Base-by-base conservation (phyloP, 1,140 invertebrate species). In the Carposina sasakii region DNA sequence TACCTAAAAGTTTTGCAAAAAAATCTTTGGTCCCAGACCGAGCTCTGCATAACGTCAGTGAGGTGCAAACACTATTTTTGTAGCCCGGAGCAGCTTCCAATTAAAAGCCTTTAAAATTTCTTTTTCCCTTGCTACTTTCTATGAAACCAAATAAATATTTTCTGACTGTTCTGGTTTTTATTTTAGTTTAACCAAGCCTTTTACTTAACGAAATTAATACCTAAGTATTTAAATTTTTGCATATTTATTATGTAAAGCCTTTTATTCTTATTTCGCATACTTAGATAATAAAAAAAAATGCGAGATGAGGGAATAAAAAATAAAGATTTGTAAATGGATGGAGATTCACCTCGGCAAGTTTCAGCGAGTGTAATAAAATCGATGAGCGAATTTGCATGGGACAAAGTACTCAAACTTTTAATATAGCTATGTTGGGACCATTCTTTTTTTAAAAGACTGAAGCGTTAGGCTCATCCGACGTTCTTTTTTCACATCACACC, bases 311-410 rank as follows among this genome's bases (percentile, higher is more conserved):
- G 2, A 9, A 40, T 16, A n/a, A 40, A 48, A 39, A 41, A 16
- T 40, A 4, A 13, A 23, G 3, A 4, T 33, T 33, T 4, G 5
- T 33, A 3, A 5, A 33, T 34, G 16, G 13, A 31, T 15, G 37
- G 41, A 13, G 23, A 44, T 50, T 53, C 50, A 55, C 48, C 58
- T 55, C 46, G 36, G 48, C 16, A 52, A 48, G 52, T 53, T 45
- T 39, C 47, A 46, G 48, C 45, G 47, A 49, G 19, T 42, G 30
- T 58, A 59, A 58, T 61, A 57, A 65, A 61, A 44, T 52, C 54
- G 44, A 56, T 57, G 62, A 54, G 52, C 48, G 52, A 49, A 65
- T 65, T 65, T 61, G 58, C 62, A 65, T 65, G 53, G 49, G 55
- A 61, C 58, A 65, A 57, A 59, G 58, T 53, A 54, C 54, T 48